phyloP scores from a whole-genome alignment of 2,888 invertebrate species.

The Idaea aversata region DNA sequence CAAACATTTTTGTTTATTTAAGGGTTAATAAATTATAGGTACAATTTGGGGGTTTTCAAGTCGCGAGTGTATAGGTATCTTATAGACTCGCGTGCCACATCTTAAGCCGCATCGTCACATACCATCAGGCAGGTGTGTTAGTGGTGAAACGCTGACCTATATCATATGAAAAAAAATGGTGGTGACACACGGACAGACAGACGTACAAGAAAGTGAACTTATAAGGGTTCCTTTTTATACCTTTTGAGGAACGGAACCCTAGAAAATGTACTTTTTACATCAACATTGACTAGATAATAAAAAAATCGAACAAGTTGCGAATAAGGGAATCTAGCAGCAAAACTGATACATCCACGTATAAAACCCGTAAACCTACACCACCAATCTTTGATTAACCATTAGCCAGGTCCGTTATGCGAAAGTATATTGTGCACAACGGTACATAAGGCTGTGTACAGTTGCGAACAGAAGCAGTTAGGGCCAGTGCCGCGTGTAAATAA shows the following conservation, averaged over 20 bases:
- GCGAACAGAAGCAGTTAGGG: slow-evolving; percentile 21
- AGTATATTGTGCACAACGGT: slow-evolving; percentile 1
- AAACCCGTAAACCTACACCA: background rate
- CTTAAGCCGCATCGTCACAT: no score
- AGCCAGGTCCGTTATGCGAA: background rate
- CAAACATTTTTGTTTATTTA: no score
- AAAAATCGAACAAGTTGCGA: background rate
- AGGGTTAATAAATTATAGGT: no score
- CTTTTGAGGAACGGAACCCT: no score
- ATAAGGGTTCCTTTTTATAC: background rate
- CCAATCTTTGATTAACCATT: slow-evolving; percentile 2
- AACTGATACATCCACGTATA: background rate
- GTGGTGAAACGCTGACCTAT: no score
- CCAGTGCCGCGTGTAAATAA: slow-evolving; percentile 45
- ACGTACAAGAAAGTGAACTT: no score
- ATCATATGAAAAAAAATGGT: no score
- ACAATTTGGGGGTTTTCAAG: no score
- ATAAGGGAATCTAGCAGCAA: background rate
- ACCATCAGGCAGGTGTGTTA: no score
- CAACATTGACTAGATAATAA: background rate
- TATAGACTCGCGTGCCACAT: no score
- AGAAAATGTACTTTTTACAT: background rate
- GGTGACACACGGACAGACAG: no score
- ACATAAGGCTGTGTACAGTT: slow-evolving; percentile 11
- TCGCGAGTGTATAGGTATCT: no score